A percentile compares a stretch with the other conserved stretches of the same genome.
phyloP scores from a whole-genome alignment of 2,113 vertebrate genomes.

The Thermophis baileyi region DNA sequence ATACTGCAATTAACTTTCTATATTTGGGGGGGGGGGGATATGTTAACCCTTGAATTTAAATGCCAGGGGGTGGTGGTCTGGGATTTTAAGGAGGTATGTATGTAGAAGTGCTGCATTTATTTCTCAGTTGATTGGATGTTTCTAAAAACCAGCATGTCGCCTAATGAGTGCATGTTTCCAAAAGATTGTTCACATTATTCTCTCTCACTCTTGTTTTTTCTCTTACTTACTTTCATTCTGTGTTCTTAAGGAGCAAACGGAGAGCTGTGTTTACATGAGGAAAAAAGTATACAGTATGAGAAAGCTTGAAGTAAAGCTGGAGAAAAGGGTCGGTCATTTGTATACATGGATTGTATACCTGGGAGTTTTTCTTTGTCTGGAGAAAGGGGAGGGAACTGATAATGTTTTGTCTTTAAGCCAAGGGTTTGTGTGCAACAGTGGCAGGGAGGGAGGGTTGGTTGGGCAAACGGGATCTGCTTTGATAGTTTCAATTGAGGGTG shows the following conservation, averaged over 20 bases:
- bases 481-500: neutral
- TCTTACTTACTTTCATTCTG: neutral
- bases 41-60: too few species aligned
- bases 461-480: neutral
- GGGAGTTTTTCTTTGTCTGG: slow-evolving; percentile 1
- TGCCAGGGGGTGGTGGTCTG: too few species aligned
- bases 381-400: neutral
- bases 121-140: neutral
- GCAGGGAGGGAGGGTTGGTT: neutral
- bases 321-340: neutral
- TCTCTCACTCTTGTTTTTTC: too few species aligned
- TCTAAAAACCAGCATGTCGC: neutral
- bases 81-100: too few species aligned
- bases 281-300: neutral
- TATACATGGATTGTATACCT: neutral
- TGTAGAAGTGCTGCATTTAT: too few species aligned
- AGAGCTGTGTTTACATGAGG: neutral
- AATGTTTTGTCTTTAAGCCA: neutral
- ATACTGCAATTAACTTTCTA: too few species aligned
- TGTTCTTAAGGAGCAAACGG: neutral
- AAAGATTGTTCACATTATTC: neutral
- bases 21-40: too few species aligned
- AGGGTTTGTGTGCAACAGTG: neutral
- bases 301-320: neutral
- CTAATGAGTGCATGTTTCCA: neutral